phyloP scores from a whole-genome alignment of 2,113 vertebrate genomes.

The Oryzias curvinotus region DNA sequence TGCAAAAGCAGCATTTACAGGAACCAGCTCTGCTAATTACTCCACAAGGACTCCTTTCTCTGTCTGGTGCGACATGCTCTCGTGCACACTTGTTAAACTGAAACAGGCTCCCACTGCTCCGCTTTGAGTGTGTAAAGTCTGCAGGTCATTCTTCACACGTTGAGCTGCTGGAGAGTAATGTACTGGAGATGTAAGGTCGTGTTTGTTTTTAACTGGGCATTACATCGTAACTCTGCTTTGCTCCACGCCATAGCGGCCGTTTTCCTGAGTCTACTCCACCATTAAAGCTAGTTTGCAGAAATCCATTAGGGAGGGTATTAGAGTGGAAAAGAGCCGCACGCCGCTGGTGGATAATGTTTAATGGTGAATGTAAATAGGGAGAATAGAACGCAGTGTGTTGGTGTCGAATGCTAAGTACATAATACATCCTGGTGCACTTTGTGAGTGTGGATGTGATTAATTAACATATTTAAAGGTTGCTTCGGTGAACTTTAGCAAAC shows the following conservation, averaged over 20 bases:
- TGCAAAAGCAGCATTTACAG: slow-evolving; percentile 52
- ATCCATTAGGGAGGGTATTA: slow-evolving; percentile 39
- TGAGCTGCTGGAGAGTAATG: slow-evolving; percentile 47
- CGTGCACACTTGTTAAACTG: slow-evolving; percentile 59
- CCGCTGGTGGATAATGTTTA: slow-evolving; percentile 39
- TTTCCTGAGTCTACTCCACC: slow-evolving; percentile 40
- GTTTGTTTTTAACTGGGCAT: slow-evolving; percentile 58
- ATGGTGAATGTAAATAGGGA: slow-evolving; percentile 42
- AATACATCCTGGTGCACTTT: background rate
- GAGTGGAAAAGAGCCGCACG: slow-evolving; percentile 26
- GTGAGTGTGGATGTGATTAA: slow-evolving; percentile 1
- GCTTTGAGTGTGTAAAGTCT: slow-evolving; percentile 60
- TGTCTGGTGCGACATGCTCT: background rate
- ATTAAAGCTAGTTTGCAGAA: slow-evolving; percentile 40
- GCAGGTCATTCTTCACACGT: slow-evolving; percentile 56
- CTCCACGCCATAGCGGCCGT: slow-evolving; percentile 11
- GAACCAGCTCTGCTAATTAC: slow-evolving; percentile 60
- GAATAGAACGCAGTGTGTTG: slow-evolving; percentile 6
- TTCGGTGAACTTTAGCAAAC: background rate
- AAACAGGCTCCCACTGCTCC: slow-evolving; percentile 56
- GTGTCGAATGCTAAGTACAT: background rate
- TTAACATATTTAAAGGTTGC: background rate
- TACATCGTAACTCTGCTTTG: slow-evolving; percentile 38
- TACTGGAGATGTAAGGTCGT: slow-evolving; percentile 29
- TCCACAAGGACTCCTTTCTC: slow-evolving; percentile 23